Percentiles rank a stretch among this genome's conserved stretches.
phyloP scores from a whole-genome alignment of 92 coral and sea anemone species.

The Palythoa caribaeorum region DNA sequence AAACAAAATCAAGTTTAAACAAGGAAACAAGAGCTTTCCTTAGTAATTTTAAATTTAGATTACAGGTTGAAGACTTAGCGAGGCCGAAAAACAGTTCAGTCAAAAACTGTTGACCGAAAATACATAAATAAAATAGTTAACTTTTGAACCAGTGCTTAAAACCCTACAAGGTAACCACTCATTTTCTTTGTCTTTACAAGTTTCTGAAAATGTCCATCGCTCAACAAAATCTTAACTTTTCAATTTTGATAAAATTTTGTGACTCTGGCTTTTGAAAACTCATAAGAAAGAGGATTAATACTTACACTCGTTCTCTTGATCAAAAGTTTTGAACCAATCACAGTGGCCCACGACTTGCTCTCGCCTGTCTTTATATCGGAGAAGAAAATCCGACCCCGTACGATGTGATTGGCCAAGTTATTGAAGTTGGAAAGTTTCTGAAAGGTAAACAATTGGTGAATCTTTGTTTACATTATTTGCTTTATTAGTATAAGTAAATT shows the following conservation, averaged over 20 bases:
- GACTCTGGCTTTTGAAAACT: background rate
- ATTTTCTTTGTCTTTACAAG: too few species aligned
- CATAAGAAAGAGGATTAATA: background rate
- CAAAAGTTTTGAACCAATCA: conserved; percentile 69
- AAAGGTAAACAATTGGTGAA: background rate
- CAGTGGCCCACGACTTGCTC: conserved; percentile 51
- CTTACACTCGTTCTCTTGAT: conserved; percentile 79
- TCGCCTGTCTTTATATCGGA: conserved; percentile 41
- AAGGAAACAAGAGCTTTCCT: too few species aligned
- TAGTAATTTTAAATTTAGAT: too few species aligned
- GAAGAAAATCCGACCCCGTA: conserved; percentile 62
- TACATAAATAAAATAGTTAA: background rate
- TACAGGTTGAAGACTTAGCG: too few species aligned
- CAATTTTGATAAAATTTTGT: too few species aligned
- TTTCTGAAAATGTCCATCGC: too few species aligned
- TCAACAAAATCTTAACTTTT: too few species aligned
- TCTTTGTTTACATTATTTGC: background rate
- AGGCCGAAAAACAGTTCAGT: too few species aligned
- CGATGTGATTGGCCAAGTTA: conserved; percentile 73
- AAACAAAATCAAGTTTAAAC: too few species aligned
- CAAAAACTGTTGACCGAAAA: background rate
- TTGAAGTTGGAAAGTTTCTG: conserved; percentile 72
- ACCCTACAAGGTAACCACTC: too few species aligned
- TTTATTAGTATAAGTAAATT: too few species aligned
- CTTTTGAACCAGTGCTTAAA: too few species aligned